Evolutionary conservation across 2,797 vertebrate species (phyloP), one percentile per base, ranked within the genome.

Genomic region (Chrosomus eos): DNA sequence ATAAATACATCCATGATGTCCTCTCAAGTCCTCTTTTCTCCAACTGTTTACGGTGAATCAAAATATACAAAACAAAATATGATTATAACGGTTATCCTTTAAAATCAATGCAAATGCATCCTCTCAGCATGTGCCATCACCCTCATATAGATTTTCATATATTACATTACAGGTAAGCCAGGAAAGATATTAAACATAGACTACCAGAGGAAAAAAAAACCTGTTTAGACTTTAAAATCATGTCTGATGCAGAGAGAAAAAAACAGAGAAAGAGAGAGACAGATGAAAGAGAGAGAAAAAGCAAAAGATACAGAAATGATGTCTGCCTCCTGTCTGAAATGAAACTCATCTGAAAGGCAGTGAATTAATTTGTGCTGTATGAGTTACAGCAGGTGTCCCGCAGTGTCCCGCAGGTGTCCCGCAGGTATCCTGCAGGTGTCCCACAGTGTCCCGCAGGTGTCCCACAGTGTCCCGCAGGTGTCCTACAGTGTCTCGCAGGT

Each of bases 141-240:
- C 0, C 10, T 68, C 53, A 80, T 43, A 55, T 23, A 43, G 2
- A 58, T 72, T 31, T 60, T 72, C 18, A 43, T 31, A 81, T 33
- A 43, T 58, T 51, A 43, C 66, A 43, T 58, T 51, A 43, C 66
- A 58, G 51, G 36, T 60, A 53, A 60, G 51, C 26, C 51, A 60
- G 51, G 51, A 81, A 80, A 72, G 67, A 58, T 38, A 31, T 23
- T 55, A 81, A n/a, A 16, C 6, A 38, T 19, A 66, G 3, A 79
- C 73, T 62, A 62, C 58, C 7, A 36, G 4, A 43, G 28, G 21
- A 13, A 81, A 66, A 64, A 62, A 19, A 13, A 26, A 6, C 18
- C 18, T 79, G 58, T 64, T 78, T 64, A 62, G 58, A 79, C 58
- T 64, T 79, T 45, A 64, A 79, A 53, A 53, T 80, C 62, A 1